Evolutionary conservation across 2,113 vertebrate genomes (phyloP), one percentile per base, ranked within the genome.

Genomic region (Semicossyphus pulcher): DNA sequence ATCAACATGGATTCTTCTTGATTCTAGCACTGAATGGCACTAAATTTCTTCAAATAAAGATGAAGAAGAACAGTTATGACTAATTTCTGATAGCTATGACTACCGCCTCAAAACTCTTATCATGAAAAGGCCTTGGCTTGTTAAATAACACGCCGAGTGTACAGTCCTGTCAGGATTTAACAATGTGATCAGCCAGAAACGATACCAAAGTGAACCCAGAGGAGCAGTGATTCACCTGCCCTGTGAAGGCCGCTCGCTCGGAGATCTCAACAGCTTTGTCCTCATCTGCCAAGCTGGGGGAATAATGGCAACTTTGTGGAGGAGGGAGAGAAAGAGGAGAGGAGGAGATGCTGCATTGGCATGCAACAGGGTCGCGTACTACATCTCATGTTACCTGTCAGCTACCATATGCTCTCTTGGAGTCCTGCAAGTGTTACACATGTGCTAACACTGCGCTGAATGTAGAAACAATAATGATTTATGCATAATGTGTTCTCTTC

Each of bases 311-410:
- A 5, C 3, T 16, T 51, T 28, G 71, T 49, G 34, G 63, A 63
- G 34, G 56, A 34, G 20, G 23, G 45, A 12, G 23, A 42, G 4
- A 29, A 20, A 29, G 52, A 61, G 60, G 12, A 47, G 36, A 28
- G 20, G 54, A 34, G 10, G 41, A 61, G 74, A 78, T 36, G 60
- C 70, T 58, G 45, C 72, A 85, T 65, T 62, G 51, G 64, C 54
- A 80, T 81, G 41, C 68, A 86, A 77, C 75, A 86, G 48, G 8
- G 65, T 34, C 20, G 41, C 64, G 47, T 60, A 36, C 39, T 39
- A 49, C n/a, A 31, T 63, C 59, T 84, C 56, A 48, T 80, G 76
- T 83, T 81, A 78, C 76, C 72, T 85, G 85, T 79, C 78, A 62
- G 62, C 51, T 3, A 23, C 53, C 82, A 72, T 72, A 88, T 82